These are phyloP conservation scores for Isichthys henryi DNA, from an alignment of 2,113 vertebrate species.

Conservation along the genomic window DNA sequence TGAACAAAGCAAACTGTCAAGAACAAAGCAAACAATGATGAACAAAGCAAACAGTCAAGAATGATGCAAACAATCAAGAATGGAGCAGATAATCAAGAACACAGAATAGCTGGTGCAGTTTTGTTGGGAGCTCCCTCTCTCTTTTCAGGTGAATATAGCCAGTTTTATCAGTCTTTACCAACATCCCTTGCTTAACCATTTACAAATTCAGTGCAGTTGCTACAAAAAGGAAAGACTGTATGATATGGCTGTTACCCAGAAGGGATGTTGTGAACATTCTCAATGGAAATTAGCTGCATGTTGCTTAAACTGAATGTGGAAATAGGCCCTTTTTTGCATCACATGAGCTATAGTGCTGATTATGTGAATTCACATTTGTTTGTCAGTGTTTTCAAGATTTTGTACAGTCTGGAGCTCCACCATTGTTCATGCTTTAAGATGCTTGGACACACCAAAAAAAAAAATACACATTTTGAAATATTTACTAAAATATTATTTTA, in stretches of 20 bases:
- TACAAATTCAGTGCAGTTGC: not conserved
- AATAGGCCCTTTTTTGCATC: not conserved
- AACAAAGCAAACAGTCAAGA: not conserved
- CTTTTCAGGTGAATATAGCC: not conserved
- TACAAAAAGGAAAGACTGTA: not conserved
- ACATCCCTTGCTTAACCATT: not conserved
- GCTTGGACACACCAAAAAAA: not conserved
- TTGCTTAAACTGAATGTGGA: not conserved
- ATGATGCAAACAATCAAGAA: too few relatives aligned
- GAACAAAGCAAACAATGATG: not conserved
- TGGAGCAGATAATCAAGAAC: too few relatives aligned
- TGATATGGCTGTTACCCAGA: not conserved
- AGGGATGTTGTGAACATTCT: not conserved
- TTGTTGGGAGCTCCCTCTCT: not conserved
- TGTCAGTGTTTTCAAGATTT: not conserved
- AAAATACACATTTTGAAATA: not conserved
- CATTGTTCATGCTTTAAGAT: not conserved
- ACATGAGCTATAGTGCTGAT: not conserved
- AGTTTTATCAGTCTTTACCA: not conserved
- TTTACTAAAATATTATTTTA: not conserved
- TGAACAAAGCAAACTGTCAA: not conserved
- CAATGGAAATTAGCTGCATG: not conserved
- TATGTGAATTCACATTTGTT: not conserved
- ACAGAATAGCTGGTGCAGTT: not conserved
- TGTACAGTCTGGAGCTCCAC: not conserved